phyloP scores from a whole-genome alignment of 2,797 vertebrate genomes.

The Gymnoscopelus microlampas region DNA sequence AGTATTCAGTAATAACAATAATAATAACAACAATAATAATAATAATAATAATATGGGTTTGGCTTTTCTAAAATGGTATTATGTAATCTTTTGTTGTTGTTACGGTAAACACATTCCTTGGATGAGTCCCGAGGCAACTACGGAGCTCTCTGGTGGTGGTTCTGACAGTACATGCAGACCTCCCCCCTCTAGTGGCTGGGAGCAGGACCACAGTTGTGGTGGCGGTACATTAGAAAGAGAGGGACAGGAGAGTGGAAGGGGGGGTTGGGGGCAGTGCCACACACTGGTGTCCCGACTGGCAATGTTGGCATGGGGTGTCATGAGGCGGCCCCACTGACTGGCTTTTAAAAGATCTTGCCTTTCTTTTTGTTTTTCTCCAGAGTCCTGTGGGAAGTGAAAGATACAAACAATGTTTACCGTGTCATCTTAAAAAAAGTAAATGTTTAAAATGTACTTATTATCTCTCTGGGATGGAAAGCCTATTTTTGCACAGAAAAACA shows the following conservation, averaged over 20 bases:
- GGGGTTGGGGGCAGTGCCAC: conserved; percentile 68
- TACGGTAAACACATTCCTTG: conserved; percentile 72
- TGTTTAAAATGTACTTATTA: no score
- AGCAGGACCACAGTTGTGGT: conserved; percentile 79
- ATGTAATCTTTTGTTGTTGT: conserved; percentile 55
- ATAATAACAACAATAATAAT: conserved; percentile 57
- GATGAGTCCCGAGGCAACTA: conserved; percentile 77
- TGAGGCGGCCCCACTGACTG: conserved; percentile 76
- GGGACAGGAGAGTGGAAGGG: not conserved
- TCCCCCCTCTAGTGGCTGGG: conserved; percentile 75
- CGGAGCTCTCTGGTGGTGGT: conserved; percentile 70
- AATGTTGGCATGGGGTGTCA: conserved; percentile 88
- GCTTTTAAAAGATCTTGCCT: conserved; percentile 98
- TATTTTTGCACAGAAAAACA: no score
- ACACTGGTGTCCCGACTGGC: conserved; percentile 90
- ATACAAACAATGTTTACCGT: not conserved
- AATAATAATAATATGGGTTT: conserved; percentile 85
- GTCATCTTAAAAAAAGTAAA: no score
- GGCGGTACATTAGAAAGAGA: conserved; percentile 25
- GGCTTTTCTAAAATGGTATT: conserved; percentile 86
- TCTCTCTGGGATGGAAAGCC: no score
- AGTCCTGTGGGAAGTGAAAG: conserved; percentile 81
- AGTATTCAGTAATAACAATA: conserved; percentile 78
- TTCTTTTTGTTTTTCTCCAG: conserved; percentile 99
- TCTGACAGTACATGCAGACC: conserved; percentile 86